Evolutionary conservation across 1,140 invertebrate species (phyloP).

Genomic region (Bombyx mori): DNA sequence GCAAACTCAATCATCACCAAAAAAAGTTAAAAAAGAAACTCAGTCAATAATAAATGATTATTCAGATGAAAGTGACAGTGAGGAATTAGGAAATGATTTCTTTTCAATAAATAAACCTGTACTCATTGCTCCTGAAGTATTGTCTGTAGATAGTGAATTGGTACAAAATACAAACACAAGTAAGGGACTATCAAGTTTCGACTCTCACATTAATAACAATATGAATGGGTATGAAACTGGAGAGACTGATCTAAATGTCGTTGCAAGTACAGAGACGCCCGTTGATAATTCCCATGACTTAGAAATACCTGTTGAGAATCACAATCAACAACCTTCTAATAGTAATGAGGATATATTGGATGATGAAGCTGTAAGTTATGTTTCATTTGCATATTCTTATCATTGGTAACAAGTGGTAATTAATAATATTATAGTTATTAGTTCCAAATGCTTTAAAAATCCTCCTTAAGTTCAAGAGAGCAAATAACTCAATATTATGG

Average conservation of each 20-base stretch:
- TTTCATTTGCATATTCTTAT: not conserved
- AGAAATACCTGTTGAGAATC: slow-evolving; percentile 12
- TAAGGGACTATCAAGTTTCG: slow-evolving; percentile 21
- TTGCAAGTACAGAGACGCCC: slow-evolving; percentile 11
- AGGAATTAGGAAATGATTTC: slow-evolving; percentile 66
- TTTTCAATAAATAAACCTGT: slow-evolving; percentile 69
- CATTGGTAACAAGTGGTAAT: too few species aligned
- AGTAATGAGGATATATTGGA: slow-evolving; percentile 34
- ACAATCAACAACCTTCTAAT: slow-evolving; percentile 1
- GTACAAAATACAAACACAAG: slow-evolving; percentile 8
- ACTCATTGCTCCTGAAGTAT: slow-evolving; percentile 27
- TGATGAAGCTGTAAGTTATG: slow-evolving; percentile 60
- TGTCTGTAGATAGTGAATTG: slow-evolving; percentile 31
- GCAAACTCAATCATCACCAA: slow-evolving; percentile 21
- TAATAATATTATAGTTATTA: not conserved
- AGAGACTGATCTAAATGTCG: slow-evolving; percentile 12
- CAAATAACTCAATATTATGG: too few species aligned
- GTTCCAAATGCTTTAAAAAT: not conserved
- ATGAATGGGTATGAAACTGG: slow-evolving; percentile 14
- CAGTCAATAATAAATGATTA: slow-evolving; percentile 31
- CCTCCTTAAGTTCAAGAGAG: not conserved
- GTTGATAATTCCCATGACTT: slow-evolving; percentile 13
- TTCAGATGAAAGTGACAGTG: slow-evolving; percentile 65
- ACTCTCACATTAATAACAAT: slow-evolving; percentile 20
- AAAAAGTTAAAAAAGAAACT: slow-evolving; percentile 25